Evolutionary conservation across 2,113 vertebrate genomes (phyloP), one percentile per base, ranked within the genome.

Genomic region (Stercorarius parasiticus): DNA sequence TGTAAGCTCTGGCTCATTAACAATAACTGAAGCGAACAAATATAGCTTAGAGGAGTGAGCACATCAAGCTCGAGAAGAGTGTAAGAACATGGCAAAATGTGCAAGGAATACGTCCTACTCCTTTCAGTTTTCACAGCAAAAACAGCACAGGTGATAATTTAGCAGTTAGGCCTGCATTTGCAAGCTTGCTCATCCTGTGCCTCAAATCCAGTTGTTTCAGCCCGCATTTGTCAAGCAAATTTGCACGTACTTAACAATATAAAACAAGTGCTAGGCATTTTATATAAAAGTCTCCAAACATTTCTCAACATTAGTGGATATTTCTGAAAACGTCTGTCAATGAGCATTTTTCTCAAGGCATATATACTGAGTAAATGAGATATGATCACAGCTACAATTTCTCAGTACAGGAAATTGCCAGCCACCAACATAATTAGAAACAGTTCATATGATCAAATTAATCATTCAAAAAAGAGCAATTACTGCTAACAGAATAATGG

Each of bases 401-500:
- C 88, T 69, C 80, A 67, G 90, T 84, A 90, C 89, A 95, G 95
- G 96, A 97, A 97, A 97, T 95, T 95, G 93, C 96, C 86, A 86
- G 90, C 77, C 95, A 97, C 91, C 94, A 88, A 23, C n/a, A 53
- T 97, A 97, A 97, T 97, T 96, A 97, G 94, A 94, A 94, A 91
- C 91, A 95, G 95, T 97, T 94, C 83, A 58, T 76, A 90, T 95
- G 93, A 95, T 96, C 94, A 96, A 97, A 97, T 97, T 95, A 96
- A 97, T 96, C 93, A 94, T 89, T 95, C 86, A 95, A 96, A 97
- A 94, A 97, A 95, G 66, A 97, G 71, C 89, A 97, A 94, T 97
- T 97, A 96, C 91, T 90, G 95, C 90, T 97, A 97, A 95, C 91
- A 96, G 95, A 96, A 96, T 96, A 97, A 95, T 94, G 62, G 70